These are phyloP conservation scores for Berghia stephanieae DNA, from an alignment of 1,140 invertebrate genomes.

Conservation along the genomic window DNA sequence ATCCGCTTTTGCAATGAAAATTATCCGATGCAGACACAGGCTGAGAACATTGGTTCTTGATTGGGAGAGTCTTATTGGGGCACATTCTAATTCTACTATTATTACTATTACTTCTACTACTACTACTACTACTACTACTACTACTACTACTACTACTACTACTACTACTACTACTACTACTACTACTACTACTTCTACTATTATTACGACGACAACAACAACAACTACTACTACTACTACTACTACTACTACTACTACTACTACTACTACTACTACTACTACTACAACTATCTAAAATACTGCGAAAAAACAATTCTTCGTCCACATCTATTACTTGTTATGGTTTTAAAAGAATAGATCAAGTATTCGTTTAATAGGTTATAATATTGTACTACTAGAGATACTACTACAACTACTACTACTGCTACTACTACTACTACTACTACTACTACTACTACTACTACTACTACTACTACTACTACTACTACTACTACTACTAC, in stretches of 20 bases:
- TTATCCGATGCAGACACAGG: no score
- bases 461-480: slow-evolving; percentile 33
- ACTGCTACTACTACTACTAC: slow-evolving; percentile 24
- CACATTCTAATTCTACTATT: no score
- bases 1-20: no score
- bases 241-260: background rate
- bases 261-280: slow-evolving; percentile 25
- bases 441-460: slow-evolving; percentile 32
- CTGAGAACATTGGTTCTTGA: no score
- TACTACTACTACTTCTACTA: slow-evolving; percentile 33
- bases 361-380: no score
- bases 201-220: no score
- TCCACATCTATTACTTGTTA: no score
- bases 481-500: slow-evolving; percentile 33
- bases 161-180: slow-evolving; percentile 33
- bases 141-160: slow-evolving; percentile 31
- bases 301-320: no score
- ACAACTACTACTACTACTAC: background rate
- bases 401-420: slow-evolving; percentile 29
- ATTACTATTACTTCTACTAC: no score
- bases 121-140: slow-evolving; percentile 33
- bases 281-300: slow-evolving; percentile 20
- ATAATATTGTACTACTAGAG: no score
- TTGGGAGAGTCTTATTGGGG: no score
- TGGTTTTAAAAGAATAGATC: no score